Evolutionary conservation across 2,113 vertebrate species (phyloP), one percentile per base, ranked within the genome.

Genomic region (Albula goreensis): DNA sequence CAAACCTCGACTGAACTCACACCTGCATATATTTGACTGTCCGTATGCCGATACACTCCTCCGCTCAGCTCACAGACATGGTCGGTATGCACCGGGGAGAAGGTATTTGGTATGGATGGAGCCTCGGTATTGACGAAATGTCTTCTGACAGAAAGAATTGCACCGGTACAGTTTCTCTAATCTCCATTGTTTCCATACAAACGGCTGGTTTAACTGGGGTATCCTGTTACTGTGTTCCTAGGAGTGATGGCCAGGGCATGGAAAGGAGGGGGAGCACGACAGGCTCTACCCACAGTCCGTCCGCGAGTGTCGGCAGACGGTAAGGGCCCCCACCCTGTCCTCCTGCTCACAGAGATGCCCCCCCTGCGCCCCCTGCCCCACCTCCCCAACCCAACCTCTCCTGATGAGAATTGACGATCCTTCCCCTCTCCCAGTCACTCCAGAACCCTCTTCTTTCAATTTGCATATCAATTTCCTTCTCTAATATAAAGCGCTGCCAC

Each of bases 401-500:
- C 63, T 84, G 89, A 89, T 89, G 92, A 93, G 91, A 93, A 94
- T 92, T 94, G 91, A 91, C 93, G 92, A 91, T 92, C 92, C 91
- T 89, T 86, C 90, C 91, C 90, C 92, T 92, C 91, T 66, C 22
- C 60, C 60, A 66, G 60, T 66, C 60, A 66, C 17, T 66, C 56
- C 88, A 91, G 92, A 93, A 92, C 91, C 89, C 91, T 92, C 91
- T 89, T 87, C 87, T 92, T 89, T 83, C 88, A 91, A 95, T 95
- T 96, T 96, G 93, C 94, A 96, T 96, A 94, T 95, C 94, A 95
- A 95, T 96, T 94, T 95, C 92, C 92, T 94, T 94, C 94, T 93
- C 93, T 13, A 92, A 93, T 94, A 93, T 93, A 94, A 95, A 92
- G 93, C 90, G 93, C 92, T 94, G 93, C 94, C 94, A 94, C 91